Evolutionary conservation across 1,140 invertebrate genomes (phyloP).

Genomic region (Nephotettix cincticeps): DNA sequence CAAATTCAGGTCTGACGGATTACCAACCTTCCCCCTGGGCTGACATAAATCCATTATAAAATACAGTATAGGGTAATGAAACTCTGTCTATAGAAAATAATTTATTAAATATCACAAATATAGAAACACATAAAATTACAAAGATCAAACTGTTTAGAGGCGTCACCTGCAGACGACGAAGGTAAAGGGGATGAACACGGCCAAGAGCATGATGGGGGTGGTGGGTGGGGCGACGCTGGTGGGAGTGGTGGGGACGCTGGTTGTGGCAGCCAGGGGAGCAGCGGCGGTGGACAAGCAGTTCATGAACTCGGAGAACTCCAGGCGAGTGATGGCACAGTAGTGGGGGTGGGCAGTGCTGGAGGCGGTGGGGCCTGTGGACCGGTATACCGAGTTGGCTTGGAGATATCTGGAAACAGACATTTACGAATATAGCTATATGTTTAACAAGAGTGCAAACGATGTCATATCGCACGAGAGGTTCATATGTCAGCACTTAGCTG

Average conservation of each 20-base stretch:
- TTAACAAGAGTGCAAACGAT: too few species aligned
- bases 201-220: background rate
- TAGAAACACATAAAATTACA: constrained; percentile 16
- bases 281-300: constrained; percentile 71
- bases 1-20: too few species aligned
- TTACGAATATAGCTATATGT: too few species aligned
- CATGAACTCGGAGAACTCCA: constrained; percentile 71
- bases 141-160: background rate
- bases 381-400: constrained; percentile 67
- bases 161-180: background rate
- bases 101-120: constrained; percentile 22
- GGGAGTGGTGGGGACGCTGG: background rate
- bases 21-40: too few species aligned
- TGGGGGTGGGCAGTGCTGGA: constrained; percentile 67
- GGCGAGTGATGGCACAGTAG: constrained; percentile 77
- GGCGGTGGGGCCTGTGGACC: constrained; percentile 57
- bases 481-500: too few species aligned
- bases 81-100: background rate
- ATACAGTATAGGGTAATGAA: too few species aligned
- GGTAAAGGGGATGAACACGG: background rate
- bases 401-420: constrained; percentile 68
- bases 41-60: too few species aligned
- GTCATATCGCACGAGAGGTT: too few species aligned
- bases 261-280: constrained; percentile 57
- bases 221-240: background rate